Conservation (phyloP, 2,113 vertebrate genomes). For the Callopanchax toddi region DNA sequence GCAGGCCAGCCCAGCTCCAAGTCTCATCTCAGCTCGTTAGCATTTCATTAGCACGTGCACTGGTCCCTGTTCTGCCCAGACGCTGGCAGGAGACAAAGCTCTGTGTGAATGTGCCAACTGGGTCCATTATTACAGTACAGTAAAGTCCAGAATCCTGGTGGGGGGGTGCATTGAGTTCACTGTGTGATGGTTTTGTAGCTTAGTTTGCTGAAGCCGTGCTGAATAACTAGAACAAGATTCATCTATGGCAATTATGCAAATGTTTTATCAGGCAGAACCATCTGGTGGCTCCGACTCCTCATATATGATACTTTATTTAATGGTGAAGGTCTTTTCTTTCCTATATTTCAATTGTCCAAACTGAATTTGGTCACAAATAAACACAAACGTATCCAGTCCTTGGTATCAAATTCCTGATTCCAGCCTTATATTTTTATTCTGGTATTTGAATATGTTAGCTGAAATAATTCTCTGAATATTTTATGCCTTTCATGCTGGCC, state of each 20-base stretch:
- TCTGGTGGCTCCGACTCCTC: background rate
- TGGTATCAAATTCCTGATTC: background rate
- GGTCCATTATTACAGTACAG: conserved; percentile 45
- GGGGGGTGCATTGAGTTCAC: conserved; percentile 16
- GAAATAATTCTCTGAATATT: background rate
- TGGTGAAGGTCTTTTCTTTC: background rate
- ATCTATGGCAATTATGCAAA: conserved; percentile 6
- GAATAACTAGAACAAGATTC: conserved; percentile 1
- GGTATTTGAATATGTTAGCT: too few relatives aligned
- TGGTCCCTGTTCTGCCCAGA: conserved; percentile 21
- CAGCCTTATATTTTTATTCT: background rate
- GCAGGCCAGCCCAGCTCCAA: conserved; percentile 41
- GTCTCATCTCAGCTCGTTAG: conserved; percentile 56
- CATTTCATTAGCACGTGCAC: conserved; percentile 62
- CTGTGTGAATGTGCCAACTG: conserved; percentile 55
- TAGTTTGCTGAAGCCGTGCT: background rate
- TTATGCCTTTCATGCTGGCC: background rate
- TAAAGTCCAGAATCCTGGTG: conserved; percentile 22
- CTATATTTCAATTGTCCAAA: too few relatives aligned
- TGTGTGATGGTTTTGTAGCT: background rate
- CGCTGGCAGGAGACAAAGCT: conserved; percentile 52
- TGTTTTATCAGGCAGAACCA: background rate
- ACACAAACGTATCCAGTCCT: too few relatives aligned
- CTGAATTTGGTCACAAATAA: too few relatives aligned
- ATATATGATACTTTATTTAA: background rate